Base-by-base conservation (phyloP, 2,113 vertebrate species). In the Tenrec ecaudatus region DNA sequence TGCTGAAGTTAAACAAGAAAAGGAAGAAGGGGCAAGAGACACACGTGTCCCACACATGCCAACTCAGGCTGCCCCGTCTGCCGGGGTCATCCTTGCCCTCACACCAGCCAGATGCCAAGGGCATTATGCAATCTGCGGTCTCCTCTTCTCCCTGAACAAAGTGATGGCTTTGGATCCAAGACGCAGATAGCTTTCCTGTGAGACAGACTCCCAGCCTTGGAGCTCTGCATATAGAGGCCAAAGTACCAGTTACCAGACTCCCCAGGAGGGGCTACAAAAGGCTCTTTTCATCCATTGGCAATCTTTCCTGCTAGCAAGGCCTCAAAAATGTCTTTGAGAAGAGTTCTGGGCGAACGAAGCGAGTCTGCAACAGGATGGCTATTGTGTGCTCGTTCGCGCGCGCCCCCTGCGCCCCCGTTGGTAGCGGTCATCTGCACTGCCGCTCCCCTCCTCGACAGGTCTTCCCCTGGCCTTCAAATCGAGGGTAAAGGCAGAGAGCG, bases 81-180 rank as follows among this genome's bases (percentile, higher is more conserved):
- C 88, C 96, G 90, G 95, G 90, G 81, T 93, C 96, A 93, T 85
- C 69, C 20, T 40, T 93, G 29, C 73, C 76, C 93, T 76, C 86
- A 62, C 19, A 91, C 92, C 79, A 89, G 92, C 69, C 86, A 89
- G 94, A 94, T 96, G 88, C 88, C 96, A 94, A 88, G 8, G 75
- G 25, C 76, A 66, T 92, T 87, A 95, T 40, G 60, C n/a, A 95
- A 94, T 93, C 47, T 92, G 92, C 73, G 79, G 79, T 86, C 95
- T 94, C 89, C 81, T 92, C 71, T 94, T 77, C 77, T 89, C 79
- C 79, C 31, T 91, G 86, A 91, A 95, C 60, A 95, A 93, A 89
- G 88, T 90, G 93, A 90, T 83, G 77, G 71, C 81, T 96, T 71
- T 93, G 57, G 71, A 77, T 77, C 87, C 29, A 92, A 90, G 93